Percentiles rank a stretch among this genome's conserved stretches.
phyloP scores from a whole-genome alignment of 1,140 invertebrate species.

The Caerostris darwini region DNA sequence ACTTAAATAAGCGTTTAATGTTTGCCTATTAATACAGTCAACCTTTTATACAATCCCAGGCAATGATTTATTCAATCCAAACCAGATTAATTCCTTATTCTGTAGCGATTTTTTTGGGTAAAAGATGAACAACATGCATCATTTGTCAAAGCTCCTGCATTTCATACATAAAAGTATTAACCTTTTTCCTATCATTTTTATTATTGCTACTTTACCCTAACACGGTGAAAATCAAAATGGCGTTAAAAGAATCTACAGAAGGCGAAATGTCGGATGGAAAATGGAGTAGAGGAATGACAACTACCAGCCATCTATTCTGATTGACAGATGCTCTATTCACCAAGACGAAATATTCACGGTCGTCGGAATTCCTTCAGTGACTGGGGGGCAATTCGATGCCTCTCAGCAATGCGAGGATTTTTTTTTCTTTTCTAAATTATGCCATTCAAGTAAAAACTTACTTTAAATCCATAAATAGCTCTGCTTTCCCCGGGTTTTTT shows the following conservation, averaged over 20 bases:
- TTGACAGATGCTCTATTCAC: slow-evolving; percentile 47
- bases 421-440: neutral
- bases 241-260: neutral
- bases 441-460: slow-evolving; percentile 3
- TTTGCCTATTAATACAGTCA: too few relatives aligned
- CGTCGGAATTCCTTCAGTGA: slow-evolving; percentile 1
- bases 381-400: slow-evolving; percentile 9
- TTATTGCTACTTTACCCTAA: too few relatives aligned
- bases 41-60: too few relatives aligned
- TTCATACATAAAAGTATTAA: too few relatives aligned
- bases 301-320: slow-evolving; percentile 32
- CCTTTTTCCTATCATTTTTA: too few relatives aligned
- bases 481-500: too few relatives aligned
- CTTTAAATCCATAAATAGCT: slow-evolving; percentile 22
- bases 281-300: slow-evolving; percentile 27
- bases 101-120: too few relatives aligned
- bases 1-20: too few relatives aligned
- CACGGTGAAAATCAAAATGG: neutral
- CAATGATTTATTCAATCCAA: too few relatives aligned
- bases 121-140: too few relatives aligned
- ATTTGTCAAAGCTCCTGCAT: too few relatives aligned
- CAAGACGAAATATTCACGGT: slow-evolving; percentile 33
- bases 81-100: too few relatives aligned
- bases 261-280: neutral
- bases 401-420: slow-evolving; percentile 4